Percentiles rank a stretch among this genome's conserved stretches.
phyloP scores from a whole-genome alignment of 2,113 vertebrate genomes.

The Otus sunia region DNA sequence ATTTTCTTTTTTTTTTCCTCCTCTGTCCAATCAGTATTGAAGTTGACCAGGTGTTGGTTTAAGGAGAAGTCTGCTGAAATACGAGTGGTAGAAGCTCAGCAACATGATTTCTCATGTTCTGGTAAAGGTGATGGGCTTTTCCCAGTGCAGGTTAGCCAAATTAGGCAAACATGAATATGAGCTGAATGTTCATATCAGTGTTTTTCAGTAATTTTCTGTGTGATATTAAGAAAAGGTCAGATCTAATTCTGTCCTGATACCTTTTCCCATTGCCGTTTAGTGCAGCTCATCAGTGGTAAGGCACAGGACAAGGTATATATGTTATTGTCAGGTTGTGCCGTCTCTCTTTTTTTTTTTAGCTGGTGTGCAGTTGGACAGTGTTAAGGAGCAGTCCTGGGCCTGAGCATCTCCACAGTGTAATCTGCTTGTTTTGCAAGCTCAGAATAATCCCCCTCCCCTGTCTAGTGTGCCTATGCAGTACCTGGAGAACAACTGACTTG shows the following conservation, averaged over 20 bases:
- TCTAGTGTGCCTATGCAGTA: rapidly evolving
- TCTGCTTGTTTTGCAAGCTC: background rate
- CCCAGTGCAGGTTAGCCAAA: background rate
- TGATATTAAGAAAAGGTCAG: background rate
- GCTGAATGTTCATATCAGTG: background rate
- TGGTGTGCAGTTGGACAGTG: background rate
- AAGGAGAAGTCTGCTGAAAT: background rate
- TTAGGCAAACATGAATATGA: background rate
- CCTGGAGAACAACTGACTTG: background rate
- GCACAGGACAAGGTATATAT: background rate
- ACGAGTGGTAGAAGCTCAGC: background rate
- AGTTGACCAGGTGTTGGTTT: background rate
- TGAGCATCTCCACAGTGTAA: background rate
- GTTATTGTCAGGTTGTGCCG: background rate
- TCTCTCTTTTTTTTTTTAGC: background rate
- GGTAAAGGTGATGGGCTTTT: background rate
- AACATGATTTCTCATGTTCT: background rate
- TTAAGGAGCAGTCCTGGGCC: background rate
- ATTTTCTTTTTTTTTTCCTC: background rate
- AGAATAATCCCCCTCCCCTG: background rate
- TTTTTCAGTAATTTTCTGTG: background rate
- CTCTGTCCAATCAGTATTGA: background rate
- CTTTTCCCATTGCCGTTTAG: background rate
- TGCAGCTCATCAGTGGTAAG: background rate
- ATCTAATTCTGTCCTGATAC: background rate